phyloP scores from a whole-genome alignment of 2,113 vertebrate genomes.

The Microcebus tavaratra region DNA sequence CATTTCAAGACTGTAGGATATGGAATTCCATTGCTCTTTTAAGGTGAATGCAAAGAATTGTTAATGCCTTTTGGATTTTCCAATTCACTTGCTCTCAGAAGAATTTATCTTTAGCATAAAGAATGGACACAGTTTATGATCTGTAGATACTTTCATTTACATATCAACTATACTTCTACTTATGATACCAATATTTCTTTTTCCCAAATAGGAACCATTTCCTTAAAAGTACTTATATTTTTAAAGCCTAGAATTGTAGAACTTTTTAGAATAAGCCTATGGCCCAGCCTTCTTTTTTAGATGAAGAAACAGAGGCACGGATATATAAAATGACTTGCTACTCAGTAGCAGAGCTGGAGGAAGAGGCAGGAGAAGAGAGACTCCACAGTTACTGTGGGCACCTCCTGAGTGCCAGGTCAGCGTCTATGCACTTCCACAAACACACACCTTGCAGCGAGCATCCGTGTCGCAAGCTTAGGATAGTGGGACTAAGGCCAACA shows the following conservation, averaged over 20 bases:
- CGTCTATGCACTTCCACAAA: accelerated
- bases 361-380: background rate
- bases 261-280: background rate
- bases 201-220: background rate
- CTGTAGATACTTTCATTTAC: constrained; percentile 11
- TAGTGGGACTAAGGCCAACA: background rate
- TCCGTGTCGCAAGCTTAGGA: background rate
- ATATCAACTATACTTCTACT: background rate
- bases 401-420: background rate
- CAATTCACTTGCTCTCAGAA: constrained; percentile 35
- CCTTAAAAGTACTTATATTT: background rate
- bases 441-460: too few relatives aligned
- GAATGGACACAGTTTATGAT: constrained; percentile 12
- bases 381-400: background rate
- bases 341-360: background rate
- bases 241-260: background rate
- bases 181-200: background rate
- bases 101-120: constrained; percentile 1
- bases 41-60: background rate
- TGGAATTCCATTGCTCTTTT: constrained; percentile 65
- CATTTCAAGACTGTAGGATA: constrained; percentile 18
- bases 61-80: constrained; percentile 24
- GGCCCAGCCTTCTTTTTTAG: background rate
- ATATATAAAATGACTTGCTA: background rate
- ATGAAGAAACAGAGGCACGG: constrained; percentile 9